Percentiles rank a stretch among this genome's conserved stretches.
phyloP scores from a whole-genome alignment of 2,113 vertebrate species.

The Theristicus caerulescens region DNA sequence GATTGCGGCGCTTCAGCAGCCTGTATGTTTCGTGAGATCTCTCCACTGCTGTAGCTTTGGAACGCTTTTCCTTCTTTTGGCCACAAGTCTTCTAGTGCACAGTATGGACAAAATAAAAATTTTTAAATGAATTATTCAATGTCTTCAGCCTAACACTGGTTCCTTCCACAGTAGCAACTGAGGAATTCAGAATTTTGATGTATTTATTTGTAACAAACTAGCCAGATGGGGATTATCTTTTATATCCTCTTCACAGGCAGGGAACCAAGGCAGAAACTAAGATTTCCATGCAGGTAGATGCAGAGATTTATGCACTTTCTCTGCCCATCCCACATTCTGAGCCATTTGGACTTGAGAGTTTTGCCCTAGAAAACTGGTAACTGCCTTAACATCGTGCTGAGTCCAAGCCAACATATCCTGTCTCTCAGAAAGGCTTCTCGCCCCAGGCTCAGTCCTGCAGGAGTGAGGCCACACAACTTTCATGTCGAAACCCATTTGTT shows the following conservation, averaged over 20 bases:
- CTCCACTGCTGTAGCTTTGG: slow-evolving; percentile 31
- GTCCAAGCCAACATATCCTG: not conserved
- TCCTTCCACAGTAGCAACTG: not conserved
- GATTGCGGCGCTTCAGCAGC: slow-evolving; percentile 89
- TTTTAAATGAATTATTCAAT: not conserved
- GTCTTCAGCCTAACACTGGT: fast-evolving
- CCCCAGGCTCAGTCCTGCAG: not conserved
- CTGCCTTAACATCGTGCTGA: not conserved
- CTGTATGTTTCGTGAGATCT: slow-evolving; percentile 85
- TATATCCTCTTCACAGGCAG: not conserved
- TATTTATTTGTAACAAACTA: not conserved
- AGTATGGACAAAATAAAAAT: not conserved
- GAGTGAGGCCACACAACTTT: not conserved
- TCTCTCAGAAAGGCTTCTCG: not conserved
- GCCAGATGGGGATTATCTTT: not conserved
- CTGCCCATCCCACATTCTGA: not conserved
- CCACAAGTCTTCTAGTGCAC: slow-evolving; percentile 8
- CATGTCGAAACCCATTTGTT: not conserved
- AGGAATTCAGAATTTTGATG: not conserved
- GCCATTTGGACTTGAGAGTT: not conserved
- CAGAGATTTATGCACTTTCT: not conserved
- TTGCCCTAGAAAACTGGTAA: not conserved
- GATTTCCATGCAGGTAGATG: not conserved
- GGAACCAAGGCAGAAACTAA: not conserved
- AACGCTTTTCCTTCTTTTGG: slow-evolving; percentile 19